Percentiles rank a stretch among this genome's conserved stretches.
These are phyloP conservation scores for Porites lobata DNA, from an alignment of 92 coral and sea anemone species.

Conservation along the genomic window DNA sequence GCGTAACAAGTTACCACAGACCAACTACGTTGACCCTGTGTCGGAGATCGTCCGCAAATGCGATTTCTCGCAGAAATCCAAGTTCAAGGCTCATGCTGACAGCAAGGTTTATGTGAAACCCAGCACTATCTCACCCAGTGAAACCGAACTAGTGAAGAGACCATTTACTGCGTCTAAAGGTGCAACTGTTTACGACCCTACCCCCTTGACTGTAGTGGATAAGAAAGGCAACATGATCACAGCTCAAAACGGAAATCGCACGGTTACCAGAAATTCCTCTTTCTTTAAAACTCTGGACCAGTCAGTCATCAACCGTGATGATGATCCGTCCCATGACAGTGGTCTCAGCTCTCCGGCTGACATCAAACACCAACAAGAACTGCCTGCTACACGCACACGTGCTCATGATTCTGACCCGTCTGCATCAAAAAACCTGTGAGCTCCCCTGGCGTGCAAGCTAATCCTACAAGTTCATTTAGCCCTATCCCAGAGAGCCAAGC, in stretches of 20 bases:
- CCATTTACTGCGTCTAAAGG: slow-evolving; percentile 60
- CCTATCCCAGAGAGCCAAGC: no score
- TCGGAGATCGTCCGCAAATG: slow-evolving; percentile 5
- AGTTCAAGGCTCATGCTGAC: slow-evolving; percentile 58
- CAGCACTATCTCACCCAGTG: slow-evolving; percentile 35
- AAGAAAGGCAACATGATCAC: slow-evolving; percentile 77
- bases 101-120: slow-evolving; percentile 53
- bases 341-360: not conserved
- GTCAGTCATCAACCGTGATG: not conserved
- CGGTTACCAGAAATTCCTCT: slow-evolving; percentile 50
- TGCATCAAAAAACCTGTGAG: no score
- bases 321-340: not conserved
- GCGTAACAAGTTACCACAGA: slow-evolving; percentile 74
- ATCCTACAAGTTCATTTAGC: not conserved
- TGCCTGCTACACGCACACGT: not conserved
- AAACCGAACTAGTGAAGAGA: slow-evolving; percentile 50
- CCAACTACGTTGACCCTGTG: slow-evolving; percentile 5
- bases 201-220: slow-evolving; percentile 65
- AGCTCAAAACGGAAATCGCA: slow-evolving; percentile 28
- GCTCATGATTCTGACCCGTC: no score
- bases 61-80: slow-evolving; percentile 34
- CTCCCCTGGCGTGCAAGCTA: no score
- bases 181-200: slow-evolving; percentile 54
- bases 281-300: slow-evolving; percentile 43
- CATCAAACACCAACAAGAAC: not conserved